Evolutionary conservation across 1,140 invertebrate genomes (phyloP).

Genomic region (Apis laboriosa): DNA sequence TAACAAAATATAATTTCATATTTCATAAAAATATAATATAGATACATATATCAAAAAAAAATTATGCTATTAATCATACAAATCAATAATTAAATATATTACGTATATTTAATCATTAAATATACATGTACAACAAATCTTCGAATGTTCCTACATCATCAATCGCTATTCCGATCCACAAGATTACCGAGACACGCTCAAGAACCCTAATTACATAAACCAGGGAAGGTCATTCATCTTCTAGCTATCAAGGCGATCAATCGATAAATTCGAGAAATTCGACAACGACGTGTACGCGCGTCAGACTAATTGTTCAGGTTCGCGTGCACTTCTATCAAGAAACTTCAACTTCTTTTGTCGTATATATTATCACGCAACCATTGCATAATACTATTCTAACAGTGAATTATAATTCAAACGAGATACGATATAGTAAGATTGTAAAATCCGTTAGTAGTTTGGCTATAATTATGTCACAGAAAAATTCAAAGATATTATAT

Average conservation of each 20-base stretch:
- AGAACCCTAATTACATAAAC: conserved; percentile 29
- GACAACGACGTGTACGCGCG: conserved; percentile 34
- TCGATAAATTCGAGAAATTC: conserved; percentile 46
- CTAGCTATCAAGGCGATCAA: conserved; percentile 35
- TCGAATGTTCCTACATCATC: neutral
- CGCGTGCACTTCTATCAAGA: conserved; percentile 24
- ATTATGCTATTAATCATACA: too few species aligned
- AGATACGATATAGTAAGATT: too few species aligned
- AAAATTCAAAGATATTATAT: too few species aligned
- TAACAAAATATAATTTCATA: too few species aligned
- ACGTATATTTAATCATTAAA: too few species aligned
- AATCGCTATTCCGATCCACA: neutral
- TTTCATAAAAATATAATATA: too few species aligned
- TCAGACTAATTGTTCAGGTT: conserved; percentile 29
- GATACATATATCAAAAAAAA: too few species aligned
- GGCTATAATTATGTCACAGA: too few species aligned
- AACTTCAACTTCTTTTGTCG: conserved; percentile 29
- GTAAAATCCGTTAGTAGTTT: too few species aligned
- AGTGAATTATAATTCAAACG: neutral
- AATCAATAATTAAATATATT: neutral
- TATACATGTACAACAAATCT: neutral
- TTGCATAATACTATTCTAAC: conserved; percentile 33
- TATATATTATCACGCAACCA: conserved; percentile 39
- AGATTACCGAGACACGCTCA: neutral
- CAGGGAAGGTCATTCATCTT: conserved; percentile 25